Percentiles rank a stretch among this genome's conserved stretches.
Conservation (phyloP, 1,140 invertebrate genomes). For the Zaprionus gabonicus region DNA sequence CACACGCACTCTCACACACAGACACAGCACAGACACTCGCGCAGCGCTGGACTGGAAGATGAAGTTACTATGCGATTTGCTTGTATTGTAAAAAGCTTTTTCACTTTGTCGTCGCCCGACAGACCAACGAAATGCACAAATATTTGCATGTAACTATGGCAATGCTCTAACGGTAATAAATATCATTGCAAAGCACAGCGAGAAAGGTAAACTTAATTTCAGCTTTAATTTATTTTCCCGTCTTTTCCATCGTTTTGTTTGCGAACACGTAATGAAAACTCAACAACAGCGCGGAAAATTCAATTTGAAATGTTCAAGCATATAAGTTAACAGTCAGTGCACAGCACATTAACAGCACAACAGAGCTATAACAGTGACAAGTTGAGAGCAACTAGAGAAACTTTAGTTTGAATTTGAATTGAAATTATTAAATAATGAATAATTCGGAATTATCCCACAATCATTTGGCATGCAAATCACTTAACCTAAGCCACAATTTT, state of each 20-base stretch:
- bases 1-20: constrained; percentile 1
- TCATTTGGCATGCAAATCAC: too few relatives aligned
- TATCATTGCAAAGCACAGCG: not conserved
- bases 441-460: too few relatives aligned
- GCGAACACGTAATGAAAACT: not conserved
- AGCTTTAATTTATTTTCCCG: not conserved
- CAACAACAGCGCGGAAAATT: not conserved
- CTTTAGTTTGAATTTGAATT: too few relatives aligned
- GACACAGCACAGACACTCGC: constrained; percentile 2
- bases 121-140: constrained; percentile 19
- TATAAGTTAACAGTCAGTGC: too few relatives aligned
- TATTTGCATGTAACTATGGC: constrained; percentile 12
- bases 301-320: not conserved
- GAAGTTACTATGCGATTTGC: constrained; percentile 47
- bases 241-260: not conserved
- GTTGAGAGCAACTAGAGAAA: too few relatives aligned
- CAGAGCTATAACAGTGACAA: too few relatives aligned
- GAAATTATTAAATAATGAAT: too few relatives aligned
- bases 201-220: not conserved
- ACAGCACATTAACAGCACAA: too few relatives aligned
- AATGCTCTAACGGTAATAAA: constrained; percentile 27
- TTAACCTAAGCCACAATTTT: too few relatives aligned
- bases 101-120: constrained; percentile 29
- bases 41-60: constrained; percentile 38
- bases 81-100: constrained; percentile 58